These are phyloP conservation scores for Cyprinodon variegatus DNA, from an alignment of 2,113 vertebrate genomes.

Conservation along the genomic window DNA sequence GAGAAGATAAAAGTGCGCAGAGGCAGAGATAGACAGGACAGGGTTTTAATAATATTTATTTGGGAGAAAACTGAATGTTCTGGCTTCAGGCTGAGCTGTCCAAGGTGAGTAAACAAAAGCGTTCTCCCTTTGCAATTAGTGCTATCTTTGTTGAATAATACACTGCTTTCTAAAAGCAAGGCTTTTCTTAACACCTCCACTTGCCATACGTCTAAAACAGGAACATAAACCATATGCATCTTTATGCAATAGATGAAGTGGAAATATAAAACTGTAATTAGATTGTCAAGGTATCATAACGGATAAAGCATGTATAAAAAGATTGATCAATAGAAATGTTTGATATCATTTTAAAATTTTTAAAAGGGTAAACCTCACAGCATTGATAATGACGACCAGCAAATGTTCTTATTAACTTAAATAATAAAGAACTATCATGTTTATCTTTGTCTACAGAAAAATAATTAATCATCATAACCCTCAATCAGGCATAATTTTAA, in stretches of 20 bases:
- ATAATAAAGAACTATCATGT: too few relatives aligned
- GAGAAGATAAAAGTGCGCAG: slow-evolving; percentile 45
- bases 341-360: too few relatives aligned
- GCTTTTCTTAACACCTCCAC: slow-evolving; percentile 33
- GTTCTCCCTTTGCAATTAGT: slow-evolving; percentile 46
- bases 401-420: too few relatives aligned
- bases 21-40: slow-evolving; percentile 29
- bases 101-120: slow-evolving; percentile 36
- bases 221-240: slow-evolving; percentile 34
- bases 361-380: too few relatives aligned
- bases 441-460: too few relatives aligned
- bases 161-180: slow-evolving; percentile 29
- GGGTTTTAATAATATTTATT: slow-evolving; percentile 51
- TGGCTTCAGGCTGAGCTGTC: slow-evolving; percentile 15
- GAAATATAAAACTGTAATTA: neutral
- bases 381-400: too few relatives aligned
- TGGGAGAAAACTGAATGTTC: slow-evolving; percentile 24
- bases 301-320: too few relatives aligned
- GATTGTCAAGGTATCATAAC: too few relatives aligned
- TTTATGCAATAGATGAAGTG: slow-evolving; percentile 12
- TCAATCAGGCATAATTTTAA: too few relatives aligned
- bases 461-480: too few relatives aligned
- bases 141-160: slow-evolving; percentile 36
- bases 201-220: slow-evolving; percentile 17
- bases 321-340: too few relatives aligned